phyloP scores from a whole-genome alignment of 2,113 vertebrate genomes.

The Cavia aperea region DNA sequence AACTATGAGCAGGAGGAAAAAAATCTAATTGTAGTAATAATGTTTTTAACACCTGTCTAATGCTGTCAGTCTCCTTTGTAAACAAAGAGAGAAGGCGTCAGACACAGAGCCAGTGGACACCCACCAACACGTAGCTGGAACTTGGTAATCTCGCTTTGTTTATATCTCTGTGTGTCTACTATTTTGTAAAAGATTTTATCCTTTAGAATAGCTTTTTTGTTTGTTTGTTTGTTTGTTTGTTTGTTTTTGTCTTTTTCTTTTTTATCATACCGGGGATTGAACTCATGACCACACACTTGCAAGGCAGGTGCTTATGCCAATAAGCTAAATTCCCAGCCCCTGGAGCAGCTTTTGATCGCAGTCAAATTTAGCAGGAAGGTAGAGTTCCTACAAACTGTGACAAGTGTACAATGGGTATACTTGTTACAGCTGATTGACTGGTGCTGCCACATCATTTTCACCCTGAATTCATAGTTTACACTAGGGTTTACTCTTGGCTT shows the following conservation, averaged over 20 bases:
- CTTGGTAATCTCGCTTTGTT: background rate
- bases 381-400: background rate
- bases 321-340: too few species aligned
- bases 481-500: background rate
- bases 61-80: slow-evolving; percentile 8
- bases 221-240: too few species aligned
- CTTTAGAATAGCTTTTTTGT: background rate
- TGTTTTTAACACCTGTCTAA: slow-evolving; percentile 26
- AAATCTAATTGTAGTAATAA: slow-evolving; percentile 6
- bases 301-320: too few species aligned
- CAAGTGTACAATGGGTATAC: too few species aligned
- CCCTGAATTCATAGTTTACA: background rate
- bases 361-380: background rate
- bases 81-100: slow-evolving; percentile 34
- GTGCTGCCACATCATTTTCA: background rate
- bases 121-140: background rate
- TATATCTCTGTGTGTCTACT: background rate
- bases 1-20: background rate
- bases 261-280: too few species aligned
- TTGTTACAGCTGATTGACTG: background rate
- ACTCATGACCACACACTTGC: too few species aligned
- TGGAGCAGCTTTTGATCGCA: background rate
- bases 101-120: background rate
- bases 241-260: too few species aligned
- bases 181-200: background rate